Conservation (phyloP, 2,797 vertebrate species). For the Centropyge bicolor region DNA sequence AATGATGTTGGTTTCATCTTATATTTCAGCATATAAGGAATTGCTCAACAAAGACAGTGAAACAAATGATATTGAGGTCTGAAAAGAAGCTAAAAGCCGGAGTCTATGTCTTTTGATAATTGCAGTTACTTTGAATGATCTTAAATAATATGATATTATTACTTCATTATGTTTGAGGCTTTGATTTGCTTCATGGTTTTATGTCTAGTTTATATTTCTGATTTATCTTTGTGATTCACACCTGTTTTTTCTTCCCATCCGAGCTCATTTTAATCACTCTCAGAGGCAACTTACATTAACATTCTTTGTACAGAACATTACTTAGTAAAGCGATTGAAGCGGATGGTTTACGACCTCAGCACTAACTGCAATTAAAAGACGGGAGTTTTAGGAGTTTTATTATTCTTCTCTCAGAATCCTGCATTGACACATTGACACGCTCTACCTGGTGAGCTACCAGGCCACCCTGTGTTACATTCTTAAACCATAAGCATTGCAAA, state of each 20-base stretch:
- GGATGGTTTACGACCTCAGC: slow-evolving; percentile 26
- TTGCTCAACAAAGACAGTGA: not conserved
- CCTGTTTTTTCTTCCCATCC: slow-evolving; percentile 23
- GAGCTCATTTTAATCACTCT: slow-evolving; percentile 23
- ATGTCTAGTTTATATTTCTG: not conserved
- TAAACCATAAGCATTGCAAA: slow-evolving; percentile 8
- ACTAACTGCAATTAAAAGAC: slow-evolving; percentile 18
- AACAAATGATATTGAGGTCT: not conserved
- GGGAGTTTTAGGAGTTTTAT: not conserved
- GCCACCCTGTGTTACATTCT: not conserved
- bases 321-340: slow-evolving; percentile 31
- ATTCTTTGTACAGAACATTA: slow-evolving; percentile 29
- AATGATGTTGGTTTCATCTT: slow-evolving; percentile 3
- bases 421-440: not conserved
- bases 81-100: slow-evolving; percentile 10
- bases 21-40: slow-evolving; percentile 15
- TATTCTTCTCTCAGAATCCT: slow-evolving; percentile 3
- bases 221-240: slow-evolving; percentile 29
- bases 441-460: not conserved
- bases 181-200: slow-evolving; percentile 13
- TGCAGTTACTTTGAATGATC: slow-evolving; percentile 15
- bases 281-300: slow-evolving; percentile 4
- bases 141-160: slow-evolving; percentile 12
- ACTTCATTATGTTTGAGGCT: slow-evolving; percentile 22
- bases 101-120: slow-evolving; percentile 7